Conservation (phyloP, 2,888 invertebrate species). For the Oeneis ivallda region DNA sequence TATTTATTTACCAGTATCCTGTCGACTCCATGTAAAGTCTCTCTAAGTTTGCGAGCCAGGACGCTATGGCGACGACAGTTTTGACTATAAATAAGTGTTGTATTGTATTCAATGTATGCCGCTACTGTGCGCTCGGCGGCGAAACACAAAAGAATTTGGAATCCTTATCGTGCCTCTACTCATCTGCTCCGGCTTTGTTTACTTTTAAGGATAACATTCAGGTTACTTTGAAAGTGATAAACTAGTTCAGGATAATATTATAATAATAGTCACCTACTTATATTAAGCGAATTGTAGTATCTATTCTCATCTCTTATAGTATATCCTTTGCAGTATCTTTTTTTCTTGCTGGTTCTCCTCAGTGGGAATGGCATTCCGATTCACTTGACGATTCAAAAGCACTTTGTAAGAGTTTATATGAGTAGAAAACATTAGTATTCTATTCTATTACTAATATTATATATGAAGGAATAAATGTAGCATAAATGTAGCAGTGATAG, state of each 20-base stretch:
- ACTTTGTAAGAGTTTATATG: too few species aligned
- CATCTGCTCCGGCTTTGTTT: conserved; percentile 43
- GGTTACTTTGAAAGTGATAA: conserved; percentile 18
- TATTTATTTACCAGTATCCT: neutral
- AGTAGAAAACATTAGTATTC: too few species aligned
- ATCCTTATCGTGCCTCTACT: conserved; percentile 62
- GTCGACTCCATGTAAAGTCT: conserved; percentile 44
- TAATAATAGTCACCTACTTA: conserved; percentile 1
- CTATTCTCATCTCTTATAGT: neutral
- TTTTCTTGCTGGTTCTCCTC: too few species aligned
- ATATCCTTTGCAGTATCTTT: too few species aligned
- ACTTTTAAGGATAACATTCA: conserved; percentile 35
- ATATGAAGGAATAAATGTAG: too few species aligned
- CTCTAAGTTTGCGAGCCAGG: conserved; percentile 53
- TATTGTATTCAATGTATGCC: conserved; percentile 78
- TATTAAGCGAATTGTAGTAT: neutral
- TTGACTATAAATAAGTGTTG: conserved; percentile 81
- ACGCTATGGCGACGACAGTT: conserved; percentile 79
- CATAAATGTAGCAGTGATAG: too few species aligned
- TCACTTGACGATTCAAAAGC: too few species aligned
- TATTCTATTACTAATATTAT: too few species aligned
- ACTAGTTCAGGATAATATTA: conserved; percentile 20
- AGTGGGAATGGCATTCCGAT: too few species aligned
- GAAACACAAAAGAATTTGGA: conserved; percentile 77
- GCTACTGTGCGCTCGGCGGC: conserved; percentile 75